phyloP scores from a whole-genome alignment of 1,140 invertebrate genomes.

The Chironomus striatipennis region DNA sequence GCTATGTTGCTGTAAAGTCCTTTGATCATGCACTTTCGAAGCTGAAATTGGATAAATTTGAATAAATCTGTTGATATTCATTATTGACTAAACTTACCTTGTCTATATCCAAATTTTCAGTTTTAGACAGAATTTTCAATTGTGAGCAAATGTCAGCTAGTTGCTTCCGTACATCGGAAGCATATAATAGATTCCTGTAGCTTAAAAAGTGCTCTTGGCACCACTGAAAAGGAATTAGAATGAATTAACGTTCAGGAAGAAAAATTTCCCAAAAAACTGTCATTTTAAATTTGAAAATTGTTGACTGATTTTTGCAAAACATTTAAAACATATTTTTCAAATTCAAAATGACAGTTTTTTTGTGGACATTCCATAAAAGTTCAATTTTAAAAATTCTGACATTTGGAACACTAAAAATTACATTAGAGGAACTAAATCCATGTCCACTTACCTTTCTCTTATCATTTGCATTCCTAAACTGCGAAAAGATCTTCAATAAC shows the following conservation, averaged over 20 bases:
- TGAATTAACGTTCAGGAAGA: no score
- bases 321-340: no score
- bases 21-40: constrained; percentile 69
- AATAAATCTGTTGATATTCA: no score
- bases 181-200: constrained; percentile 74
- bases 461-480: constrained; percentile 56
- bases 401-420: no score
- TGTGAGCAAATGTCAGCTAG: constrained; percentile 65
- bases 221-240: constrained; percentile 61
- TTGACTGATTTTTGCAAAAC: no score
- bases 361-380: no score
- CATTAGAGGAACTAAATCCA: no score
- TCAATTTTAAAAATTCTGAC: no score
- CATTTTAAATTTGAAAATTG: no score
- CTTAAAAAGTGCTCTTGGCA: constrained; percentile 87
- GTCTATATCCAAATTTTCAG: constrained; percentile 48
- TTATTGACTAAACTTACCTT: no score
- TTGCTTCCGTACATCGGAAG: constrained; percentile 72
- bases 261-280: no score
- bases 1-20: constrained; percentile 86
- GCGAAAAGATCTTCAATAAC: constrained; percentile 79
- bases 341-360: no score
- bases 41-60: constrained; percentile 33
- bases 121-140: constrained; percentile 59
- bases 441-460: constrained; percentile 65